phyloP scores from a whole-genome alignment of 2,797 vertebrate genomes.

The Hylomyscus alleni region DNA sequence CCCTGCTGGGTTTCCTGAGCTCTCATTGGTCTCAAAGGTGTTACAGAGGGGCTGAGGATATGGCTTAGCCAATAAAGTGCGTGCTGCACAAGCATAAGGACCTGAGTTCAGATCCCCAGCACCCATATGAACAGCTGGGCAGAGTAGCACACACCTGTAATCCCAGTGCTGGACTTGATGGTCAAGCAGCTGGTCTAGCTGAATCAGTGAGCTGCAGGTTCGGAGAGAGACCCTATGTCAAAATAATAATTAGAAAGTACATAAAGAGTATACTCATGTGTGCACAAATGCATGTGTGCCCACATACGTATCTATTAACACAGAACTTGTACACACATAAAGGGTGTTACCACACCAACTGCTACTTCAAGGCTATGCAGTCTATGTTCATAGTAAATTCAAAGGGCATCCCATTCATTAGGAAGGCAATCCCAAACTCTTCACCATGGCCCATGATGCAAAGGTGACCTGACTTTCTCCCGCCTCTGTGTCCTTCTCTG shows the following conservation, averaged over 20 bases:
- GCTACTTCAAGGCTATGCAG: background rate
- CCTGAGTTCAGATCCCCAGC: background rate
- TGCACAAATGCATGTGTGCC: background rate
- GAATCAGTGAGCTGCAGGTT: background rate
- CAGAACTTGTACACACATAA: background rate
- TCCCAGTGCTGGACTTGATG: background rate
- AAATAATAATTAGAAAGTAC: background rate
- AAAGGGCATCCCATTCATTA: background rate
- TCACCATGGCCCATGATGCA: background rate
- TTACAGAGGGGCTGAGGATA: no score
- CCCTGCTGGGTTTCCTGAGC: background rate
- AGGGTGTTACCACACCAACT: background rate
- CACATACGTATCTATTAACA: no score
- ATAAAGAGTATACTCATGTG: background rate
- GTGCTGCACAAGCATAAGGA: background rate
- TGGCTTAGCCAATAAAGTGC: background rate
- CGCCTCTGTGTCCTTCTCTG: background rate
- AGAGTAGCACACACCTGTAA: background rate
- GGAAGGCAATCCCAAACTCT: background rate
- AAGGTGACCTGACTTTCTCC: background rate
- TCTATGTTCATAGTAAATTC: background rate
- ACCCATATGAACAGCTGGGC: background rate
- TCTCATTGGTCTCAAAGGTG: background rate
- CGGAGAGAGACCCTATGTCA: background rate
- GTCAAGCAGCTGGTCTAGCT: background rate